phyloP scores from a whole-genome alignment of 2,797 vertebrate genomes.

The Amblyopsis hoosieri region DNA sequence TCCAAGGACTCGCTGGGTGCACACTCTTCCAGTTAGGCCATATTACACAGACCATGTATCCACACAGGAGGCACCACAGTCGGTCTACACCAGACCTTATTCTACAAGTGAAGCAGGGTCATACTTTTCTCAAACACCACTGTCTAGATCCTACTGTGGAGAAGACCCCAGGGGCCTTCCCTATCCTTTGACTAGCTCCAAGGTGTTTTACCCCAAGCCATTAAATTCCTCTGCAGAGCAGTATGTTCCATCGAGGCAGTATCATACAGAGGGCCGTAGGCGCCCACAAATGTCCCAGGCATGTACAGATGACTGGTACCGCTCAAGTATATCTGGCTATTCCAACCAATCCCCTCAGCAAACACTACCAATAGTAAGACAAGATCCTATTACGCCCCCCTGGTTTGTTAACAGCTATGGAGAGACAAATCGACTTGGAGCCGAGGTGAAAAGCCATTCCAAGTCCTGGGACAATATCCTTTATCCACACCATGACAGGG shows the following conservation, averaged over 20 bases:
- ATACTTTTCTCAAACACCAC: constrained; percentile 85
- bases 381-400: constrained; percentile 78
- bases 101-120: constrained; percentile 83
- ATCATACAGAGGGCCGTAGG: constrained; percentile 83
- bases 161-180: constrained; percentile 79
- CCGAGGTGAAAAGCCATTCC: constrained; percentile 88
- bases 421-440: constrained; percentile 81
- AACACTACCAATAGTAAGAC: constrained; percentile 72
- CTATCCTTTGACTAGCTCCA: constrained; percentile 71
- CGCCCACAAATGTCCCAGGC: constrained; percentile 80
- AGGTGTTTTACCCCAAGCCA: constrained; percentile 79
- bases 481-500: constrained; percentile 78
- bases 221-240: constrained; percentile 73
- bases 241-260: constrained; percentile 74
- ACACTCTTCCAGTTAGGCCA: constrained; percentile 77
- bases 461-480: constrained; percentile 97
- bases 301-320: constrained; percentile 86
- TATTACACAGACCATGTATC: constrained; percentile 79
- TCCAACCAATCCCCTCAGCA: constrained; percentile 79
- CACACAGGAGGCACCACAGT: constrained; percentile 63
- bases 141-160: constrained; percentile 80
- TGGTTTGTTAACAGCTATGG: constrained; percentile 83
- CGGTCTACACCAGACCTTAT: constrained; percentile 73
- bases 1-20: constrained; percentile 80
- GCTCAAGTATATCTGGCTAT: constrained; percentile 82